These are phyloP conservation scores for Cynocephalus volans DNA, from an alignment of 2,113 vertebrate genomes.

Conservation along the genomic window DNA sequence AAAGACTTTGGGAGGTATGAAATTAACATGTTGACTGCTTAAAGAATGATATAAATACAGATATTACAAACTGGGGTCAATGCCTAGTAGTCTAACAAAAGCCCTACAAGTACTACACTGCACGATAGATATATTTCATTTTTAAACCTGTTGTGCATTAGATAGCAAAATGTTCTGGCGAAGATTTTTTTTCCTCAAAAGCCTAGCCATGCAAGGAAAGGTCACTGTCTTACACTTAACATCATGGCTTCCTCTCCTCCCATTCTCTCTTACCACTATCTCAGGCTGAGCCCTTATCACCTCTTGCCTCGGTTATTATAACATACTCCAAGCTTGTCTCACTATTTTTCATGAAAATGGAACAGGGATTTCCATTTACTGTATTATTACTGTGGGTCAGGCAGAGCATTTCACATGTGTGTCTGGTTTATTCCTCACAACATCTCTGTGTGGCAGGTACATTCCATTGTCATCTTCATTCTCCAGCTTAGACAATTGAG, in stretches of 20 bases:
- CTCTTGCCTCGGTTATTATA: neutral
- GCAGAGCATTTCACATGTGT: neutral
- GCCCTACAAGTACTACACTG: conserved; percentile 12
- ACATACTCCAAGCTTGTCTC: neutral
- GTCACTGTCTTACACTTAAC: neutral
- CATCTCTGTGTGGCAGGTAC: neutral
- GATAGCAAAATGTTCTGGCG: conserved; percentile 45
- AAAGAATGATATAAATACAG: conserved; percentile 65
- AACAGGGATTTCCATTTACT: neutral
- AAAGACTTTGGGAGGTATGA: conserved; percentile 60
- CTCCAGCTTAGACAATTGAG: neutral
- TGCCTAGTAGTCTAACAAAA: conserved; percentile 60
- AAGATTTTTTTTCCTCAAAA: conserved; percentile 28
- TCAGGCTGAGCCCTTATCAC: neutral
- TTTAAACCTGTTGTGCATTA: conserved; percentile 53
- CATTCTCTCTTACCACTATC: neutral
- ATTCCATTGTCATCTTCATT: conserved; percentile 24
- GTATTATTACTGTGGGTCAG: neutral
- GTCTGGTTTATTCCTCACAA: neutral
- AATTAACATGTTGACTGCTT: conserved; percentile 56
- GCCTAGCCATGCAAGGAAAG: neutral
- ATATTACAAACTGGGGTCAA: conserved; percentile 48
- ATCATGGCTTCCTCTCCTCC: neutral
- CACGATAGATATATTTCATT: conserved; percentile 52
- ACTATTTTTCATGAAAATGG: neutral